phyloP scores from a whole-genome alignment of 2,888 invertebrate genomes.

The Sympetrum striolatum region DNA sequence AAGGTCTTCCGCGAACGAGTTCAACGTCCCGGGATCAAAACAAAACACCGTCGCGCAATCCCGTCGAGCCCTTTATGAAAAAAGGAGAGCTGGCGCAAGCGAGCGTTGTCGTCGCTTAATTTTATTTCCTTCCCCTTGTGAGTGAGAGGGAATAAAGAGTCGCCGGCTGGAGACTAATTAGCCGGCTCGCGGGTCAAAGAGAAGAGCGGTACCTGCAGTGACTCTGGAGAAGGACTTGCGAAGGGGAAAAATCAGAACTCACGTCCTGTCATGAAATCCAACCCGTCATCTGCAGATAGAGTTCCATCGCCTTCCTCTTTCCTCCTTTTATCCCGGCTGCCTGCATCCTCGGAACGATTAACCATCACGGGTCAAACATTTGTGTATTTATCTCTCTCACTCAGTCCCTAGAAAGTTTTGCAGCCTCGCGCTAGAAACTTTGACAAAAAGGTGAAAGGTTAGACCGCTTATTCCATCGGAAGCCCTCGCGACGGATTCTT shows the following conservation, averaged over 20 bases:
- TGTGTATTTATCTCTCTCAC: neutral
- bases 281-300: neutral
- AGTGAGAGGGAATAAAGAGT: neutral
- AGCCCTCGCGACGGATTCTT: no score
- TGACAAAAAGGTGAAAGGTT: neutral
- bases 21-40: conserved; percentile 15
- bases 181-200: no score
- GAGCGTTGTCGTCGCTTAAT: no score
- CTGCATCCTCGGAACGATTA: neutral
- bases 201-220: no score
- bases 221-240: no score
- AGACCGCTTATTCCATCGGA: no score
- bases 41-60: neutral
- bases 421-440: neutral
- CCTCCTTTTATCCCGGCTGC: neutral
- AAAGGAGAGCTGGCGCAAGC: neutral
- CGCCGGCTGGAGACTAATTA: no score
- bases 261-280: neutral
- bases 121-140: neutral
- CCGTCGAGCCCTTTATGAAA: neutral
- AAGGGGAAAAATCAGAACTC: neutral
- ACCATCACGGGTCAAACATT: neutral
- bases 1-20: neutral
- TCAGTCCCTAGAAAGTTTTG: neutral
- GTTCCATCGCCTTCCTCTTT: neutral